Percentiles rank a stretch among this genome's conserved stretches.
phyloP scores from a whole-genome alignment of 2,113 vertebrate genomes.

The Dromiciops gliroides region DNA sequence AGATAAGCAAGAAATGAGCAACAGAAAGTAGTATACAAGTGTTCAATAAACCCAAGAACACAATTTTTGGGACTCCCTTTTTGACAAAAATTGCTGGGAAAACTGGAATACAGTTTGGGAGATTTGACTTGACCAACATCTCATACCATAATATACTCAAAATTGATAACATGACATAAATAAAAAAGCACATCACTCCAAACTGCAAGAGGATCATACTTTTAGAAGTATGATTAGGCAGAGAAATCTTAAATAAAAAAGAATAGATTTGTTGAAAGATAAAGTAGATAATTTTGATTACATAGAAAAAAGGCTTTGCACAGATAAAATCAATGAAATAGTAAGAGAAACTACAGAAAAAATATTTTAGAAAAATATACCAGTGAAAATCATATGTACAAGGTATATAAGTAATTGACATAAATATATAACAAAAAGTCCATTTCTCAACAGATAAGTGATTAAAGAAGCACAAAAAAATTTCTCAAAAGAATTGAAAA shows the following conservation, averaged over 20 bases:
- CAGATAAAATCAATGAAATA: not conserved
- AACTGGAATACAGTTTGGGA: not conserved
- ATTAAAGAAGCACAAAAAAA: too few species aligned
- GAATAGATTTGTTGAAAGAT: not conserved
- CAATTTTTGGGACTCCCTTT: not conserved
- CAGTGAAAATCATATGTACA: not conserved
- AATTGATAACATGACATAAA: not conserved
- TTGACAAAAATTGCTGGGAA: not conserved
- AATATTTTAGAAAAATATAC: not conserved
- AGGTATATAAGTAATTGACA: not conserved
- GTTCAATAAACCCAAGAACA: not conserved
- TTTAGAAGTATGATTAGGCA: not conserved
- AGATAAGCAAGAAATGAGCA: not conserved
- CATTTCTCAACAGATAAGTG: too few species aligned
- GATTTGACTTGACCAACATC: not conserved
- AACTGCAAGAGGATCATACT: not conserved
- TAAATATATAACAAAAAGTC: too few species aligned
- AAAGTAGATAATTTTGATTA: not conserved
- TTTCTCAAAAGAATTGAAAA: too few species aligned
- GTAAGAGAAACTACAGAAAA: not conserved
- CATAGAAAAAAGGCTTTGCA: not conserved
- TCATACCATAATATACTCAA: not conserved
- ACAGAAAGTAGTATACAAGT: not conserved
- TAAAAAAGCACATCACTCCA: not conserved
- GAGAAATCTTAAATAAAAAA: not conserved